phyloP scores from a whole-genome alignment of 2,888 invertebrate genomes.

The Unio delphinus region DNA sequence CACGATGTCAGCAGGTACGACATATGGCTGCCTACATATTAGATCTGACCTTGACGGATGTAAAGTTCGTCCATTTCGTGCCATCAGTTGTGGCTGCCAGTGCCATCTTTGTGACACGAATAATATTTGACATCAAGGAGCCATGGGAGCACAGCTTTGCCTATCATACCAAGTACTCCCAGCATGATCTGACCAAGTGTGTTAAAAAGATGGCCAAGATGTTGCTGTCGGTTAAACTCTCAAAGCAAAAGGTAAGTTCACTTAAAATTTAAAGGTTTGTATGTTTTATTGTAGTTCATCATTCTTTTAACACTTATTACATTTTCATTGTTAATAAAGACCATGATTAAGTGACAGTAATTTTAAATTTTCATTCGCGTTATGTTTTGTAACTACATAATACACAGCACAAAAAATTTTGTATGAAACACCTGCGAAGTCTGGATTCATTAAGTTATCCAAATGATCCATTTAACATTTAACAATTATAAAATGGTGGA shows the following conservation, averaged over 20 bases:
- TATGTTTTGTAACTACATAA: no score
- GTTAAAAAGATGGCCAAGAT: slow-evolving; percentile 34
- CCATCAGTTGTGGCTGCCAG: slow-evolving; percentile 55
- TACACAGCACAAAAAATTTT: no score
- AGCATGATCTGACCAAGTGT: slow-evolving; percentile 38
- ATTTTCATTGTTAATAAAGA: no score
- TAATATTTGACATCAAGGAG: slow-evolving; percentile 26
- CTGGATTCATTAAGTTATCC: no score
- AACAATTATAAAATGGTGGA: no score
- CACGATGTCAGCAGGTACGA: slow-evolving; percentile 21
- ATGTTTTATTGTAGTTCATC: not conserved
- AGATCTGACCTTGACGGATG: slow-evolving; percentile 48
- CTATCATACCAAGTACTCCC: slow-evolving; percentile 54
- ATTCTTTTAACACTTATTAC: no score
- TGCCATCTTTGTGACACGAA: slow-evolving; percentile 51
- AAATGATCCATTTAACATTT: no score
- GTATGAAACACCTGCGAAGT: no score
- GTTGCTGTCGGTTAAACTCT: slow-evolving; percentile 29
- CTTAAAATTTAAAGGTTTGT: not conserved
- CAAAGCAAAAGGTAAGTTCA: slow-evolving; percentile 40
- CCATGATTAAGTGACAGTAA: no score
- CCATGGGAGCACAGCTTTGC: slow-evolving; percentile 46
- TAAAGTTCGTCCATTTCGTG: slow-evolving; percentile 38
- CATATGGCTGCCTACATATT: slow-evolving; percentile 50
- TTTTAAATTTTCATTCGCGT: no score